Base-by-base conservation (phyloP, 2,797 vertebrate genomes). In the Apodemus agrarius region DNA sequence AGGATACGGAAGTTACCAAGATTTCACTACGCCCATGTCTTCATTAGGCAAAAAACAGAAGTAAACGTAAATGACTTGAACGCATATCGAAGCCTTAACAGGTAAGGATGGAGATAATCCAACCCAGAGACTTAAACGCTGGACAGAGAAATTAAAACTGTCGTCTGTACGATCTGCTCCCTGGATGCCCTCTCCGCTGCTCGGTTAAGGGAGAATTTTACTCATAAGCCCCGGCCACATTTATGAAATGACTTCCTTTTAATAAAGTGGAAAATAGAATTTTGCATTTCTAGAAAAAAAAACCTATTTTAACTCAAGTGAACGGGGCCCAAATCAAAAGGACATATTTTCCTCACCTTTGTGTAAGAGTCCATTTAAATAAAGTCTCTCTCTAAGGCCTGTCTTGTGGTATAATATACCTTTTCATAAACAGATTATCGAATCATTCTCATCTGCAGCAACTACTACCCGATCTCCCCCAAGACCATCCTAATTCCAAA, bases 221-320 rank as follows among this genome's bases (percentile, higher is more conserved):
- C 40, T 75, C 76, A 79, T 11, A 83, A 40, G 22, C 1, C 61
- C 76, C 21, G 65, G 46, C 83, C n/a, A 93, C 63, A 31, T 78
- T 84, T 78, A 96, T 84, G 37, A 95, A 93, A 94, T 74, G 26
- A 80, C 79, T 86, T 52, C 63, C 34, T 84, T 87, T 82, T 91
- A 95, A 82, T 61, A 94, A 94, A 81, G 34, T 86, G 21, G 88
- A 96, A 92, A 92, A 57, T 12, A 91, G 29, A 63, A 40, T 85
- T 83, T 92, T 61, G n/a, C 31, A 97, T 59, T 81, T 90, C 29
- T 81, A 89, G 40, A 78, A 67, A 65, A 52, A 74, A 29, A 24
- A 59, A 26, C 37, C 34, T 74, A 19, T 81, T 1, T 13, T 90
- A 7, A 46, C 4, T 75, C 59, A 81, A 94, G 26, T 80, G 19